A percentile compares a stretch with the other conserved stretches of the same genome.
Conservation (phyloP, 2,888 invertebrate genomes). For the Pardosa pseudoannulata region DNA sequence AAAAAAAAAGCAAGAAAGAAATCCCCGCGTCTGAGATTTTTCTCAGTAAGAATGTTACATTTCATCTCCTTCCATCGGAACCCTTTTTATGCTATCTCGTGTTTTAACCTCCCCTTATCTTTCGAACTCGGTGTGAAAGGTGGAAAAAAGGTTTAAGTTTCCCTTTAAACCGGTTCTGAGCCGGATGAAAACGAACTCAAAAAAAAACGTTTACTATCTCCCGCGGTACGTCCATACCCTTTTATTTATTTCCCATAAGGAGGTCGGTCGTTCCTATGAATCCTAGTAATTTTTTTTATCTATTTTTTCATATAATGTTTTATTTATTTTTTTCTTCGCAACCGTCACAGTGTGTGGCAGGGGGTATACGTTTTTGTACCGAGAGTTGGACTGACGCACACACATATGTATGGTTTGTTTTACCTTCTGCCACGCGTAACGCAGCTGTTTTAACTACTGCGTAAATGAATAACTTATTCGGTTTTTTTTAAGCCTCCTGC, state of each 20-base stretch:
- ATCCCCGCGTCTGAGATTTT: too few relatives aligned
- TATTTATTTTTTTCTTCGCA: too few relatives aligned
- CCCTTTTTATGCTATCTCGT: neutral
- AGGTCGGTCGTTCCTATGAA: neutral
- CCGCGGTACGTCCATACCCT: neutral
- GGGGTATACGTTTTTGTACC: too few relatives aligned
- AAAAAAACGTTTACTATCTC: slow-evolving; percentile 5
- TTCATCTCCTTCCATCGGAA: neutral
- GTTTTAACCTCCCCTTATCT: slow-evolving; percentile 4
- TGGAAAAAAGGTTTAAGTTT: slow-evolving; percentile 18
- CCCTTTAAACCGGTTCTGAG: slow-evolving; percentile 31
- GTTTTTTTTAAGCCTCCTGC: too few relatives aligned
- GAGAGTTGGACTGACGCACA: too few relatives aligned
- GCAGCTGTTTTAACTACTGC: too few relatives aligned
- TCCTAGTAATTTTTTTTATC: neutral
- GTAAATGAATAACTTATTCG: too few relatives aligned
- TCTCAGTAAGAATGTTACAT: neutral
- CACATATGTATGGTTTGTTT: too few relatives aligned
- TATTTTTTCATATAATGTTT: too few relatives aligned
- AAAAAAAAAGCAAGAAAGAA: too few relatives aligned
- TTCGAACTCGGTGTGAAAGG: slow-evolving; percentile 23
- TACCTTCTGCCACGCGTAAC: too few relatives aligned
- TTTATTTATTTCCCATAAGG: slow-evolving; percentile 15
- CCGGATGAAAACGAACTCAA: slow-evolving; percentile 15
- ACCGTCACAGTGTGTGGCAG: too few relatives aligned